Evolutionary conservation across 2,113 vertebrate genomes (phyloP).

Genomic region (Phocoena phocoena): DNA sequence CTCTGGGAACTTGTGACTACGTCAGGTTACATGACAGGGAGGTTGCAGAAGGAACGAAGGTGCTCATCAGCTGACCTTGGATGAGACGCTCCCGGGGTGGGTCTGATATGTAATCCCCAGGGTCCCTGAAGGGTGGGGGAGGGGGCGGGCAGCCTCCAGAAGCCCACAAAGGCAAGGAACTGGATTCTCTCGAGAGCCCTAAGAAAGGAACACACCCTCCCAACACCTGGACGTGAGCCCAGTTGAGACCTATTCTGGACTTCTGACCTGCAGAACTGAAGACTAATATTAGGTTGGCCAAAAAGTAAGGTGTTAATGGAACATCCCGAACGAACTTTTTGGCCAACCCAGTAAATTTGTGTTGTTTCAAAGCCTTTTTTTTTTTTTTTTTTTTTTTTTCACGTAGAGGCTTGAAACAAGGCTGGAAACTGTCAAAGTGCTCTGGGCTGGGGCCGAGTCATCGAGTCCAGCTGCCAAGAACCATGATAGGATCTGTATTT

Average conservation of each 20-base stretch:
- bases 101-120: too few relatives aligned
- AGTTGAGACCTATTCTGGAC: neutral
- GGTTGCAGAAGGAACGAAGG: neutral
- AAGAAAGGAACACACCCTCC: neutral
- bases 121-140: neutral
- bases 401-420: neutral
- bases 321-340: too few relatives aligned
- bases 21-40: neutral
- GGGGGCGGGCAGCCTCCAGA: neutral
- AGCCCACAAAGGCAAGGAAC: neutral
- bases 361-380: neutral
- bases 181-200: neutral
- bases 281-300: neutral
- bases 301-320: too few relatives aligned
- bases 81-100: neutral
- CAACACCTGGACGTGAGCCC: neutral
- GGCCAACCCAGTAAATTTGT: neutral
- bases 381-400: too few relatives aligned
- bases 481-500: neutral
- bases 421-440: neutral
- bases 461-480: neutral
- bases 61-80: neutral
- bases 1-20: neutral
- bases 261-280: neutral
- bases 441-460: neutral